Evolutionary conservation across 2,888 invertebrate species (phyloP).

Genomic region (Lepidonotus clava): DNA sequence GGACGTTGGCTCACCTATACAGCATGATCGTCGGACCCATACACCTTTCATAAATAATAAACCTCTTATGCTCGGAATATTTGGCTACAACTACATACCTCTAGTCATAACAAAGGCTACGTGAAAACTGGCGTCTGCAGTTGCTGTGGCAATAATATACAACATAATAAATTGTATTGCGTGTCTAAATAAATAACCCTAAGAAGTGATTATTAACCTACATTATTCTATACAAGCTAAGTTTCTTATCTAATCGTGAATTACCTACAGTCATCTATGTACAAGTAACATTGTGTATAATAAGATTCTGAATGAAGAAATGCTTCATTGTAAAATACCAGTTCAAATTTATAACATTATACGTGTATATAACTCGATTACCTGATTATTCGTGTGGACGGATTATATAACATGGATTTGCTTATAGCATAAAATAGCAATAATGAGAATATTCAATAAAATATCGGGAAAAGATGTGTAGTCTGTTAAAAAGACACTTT

Average conservation of each 20-base stretch:
- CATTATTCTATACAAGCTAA: conserved; percentile 13
- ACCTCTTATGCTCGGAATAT: not conserved
- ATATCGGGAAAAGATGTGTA: not conserved
- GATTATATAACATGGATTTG: not conserved
- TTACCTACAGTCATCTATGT: not conserved
- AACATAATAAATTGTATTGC: not conserved
- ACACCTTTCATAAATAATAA: conserved; percentile 28
- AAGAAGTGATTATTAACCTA: not conserved
- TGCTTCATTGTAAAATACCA: not conserved
- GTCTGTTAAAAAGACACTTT: not conserved
- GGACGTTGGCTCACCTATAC: conserved; percentile 13
- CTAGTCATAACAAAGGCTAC: not conserved
- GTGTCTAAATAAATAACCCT: conserved; percentile 15
- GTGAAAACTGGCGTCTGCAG: conserved; percentile 15
- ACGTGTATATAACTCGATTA: not conserved
- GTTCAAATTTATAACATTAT: not conserved
- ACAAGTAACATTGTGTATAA: not conserved
- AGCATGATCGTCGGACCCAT: not conserved
- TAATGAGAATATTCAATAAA: not conserved
- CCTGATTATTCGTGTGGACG: not conserved
- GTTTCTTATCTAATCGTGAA: not conserved
- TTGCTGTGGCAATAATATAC: conserved; percentile 10
- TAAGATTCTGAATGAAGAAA: not conserved
- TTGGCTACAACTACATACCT: conserved; percentile 24
- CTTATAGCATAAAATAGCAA: conserved; percentile 9